Conservation (phyloP, 2,113 vertebrate genomes). For the Tonatia bakeri region DNA sequence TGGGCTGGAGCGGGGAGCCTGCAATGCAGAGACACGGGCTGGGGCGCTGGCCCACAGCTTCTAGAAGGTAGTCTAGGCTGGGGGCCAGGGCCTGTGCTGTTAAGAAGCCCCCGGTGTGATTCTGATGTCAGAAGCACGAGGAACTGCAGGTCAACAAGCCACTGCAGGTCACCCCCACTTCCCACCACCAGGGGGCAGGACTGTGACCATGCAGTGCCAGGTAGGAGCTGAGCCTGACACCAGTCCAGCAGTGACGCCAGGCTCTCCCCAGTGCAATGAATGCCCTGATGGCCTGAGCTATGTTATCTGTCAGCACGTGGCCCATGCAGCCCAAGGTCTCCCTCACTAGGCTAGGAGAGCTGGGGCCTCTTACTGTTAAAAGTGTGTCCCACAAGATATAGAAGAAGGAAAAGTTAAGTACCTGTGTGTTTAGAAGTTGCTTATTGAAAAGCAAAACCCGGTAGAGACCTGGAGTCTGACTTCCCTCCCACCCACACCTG, state of each 20-base stretch:
- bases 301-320: neutral
- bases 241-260: accelerated
- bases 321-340: accelerated
- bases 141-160: neutral
- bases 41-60: accelerated
- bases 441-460: neutral
- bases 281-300: neutral
- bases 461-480: neutral
- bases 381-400: neutral
- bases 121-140: neutral
- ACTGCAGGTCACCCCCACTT: neutral
- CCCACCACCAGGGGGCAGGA: neutral
- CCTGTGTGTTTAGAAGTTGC: neutral
- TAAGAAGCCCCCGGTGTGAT: neutral
- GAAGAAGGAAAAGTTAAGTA: neutral
- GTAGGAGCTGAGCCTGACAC: neutral
- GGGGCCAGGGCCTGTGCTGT: neutral
- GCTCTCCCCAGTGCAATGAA: accelerated
- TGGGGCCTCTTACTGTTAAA: neutral
- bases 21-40: accelerated
- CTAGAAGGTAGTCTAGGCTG: neutral
- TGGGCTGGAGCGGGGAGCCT: neutral
- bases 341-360: neutral
- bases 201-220: accelerated
- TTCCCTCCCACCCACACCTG: neutral